A percentile compares a stretch with the other conserved stretches of the same genome.
phyloP scores from a whole-genome alignment of 2,888 invertebrate genomes.

The Oscheius sp. region DNA sequence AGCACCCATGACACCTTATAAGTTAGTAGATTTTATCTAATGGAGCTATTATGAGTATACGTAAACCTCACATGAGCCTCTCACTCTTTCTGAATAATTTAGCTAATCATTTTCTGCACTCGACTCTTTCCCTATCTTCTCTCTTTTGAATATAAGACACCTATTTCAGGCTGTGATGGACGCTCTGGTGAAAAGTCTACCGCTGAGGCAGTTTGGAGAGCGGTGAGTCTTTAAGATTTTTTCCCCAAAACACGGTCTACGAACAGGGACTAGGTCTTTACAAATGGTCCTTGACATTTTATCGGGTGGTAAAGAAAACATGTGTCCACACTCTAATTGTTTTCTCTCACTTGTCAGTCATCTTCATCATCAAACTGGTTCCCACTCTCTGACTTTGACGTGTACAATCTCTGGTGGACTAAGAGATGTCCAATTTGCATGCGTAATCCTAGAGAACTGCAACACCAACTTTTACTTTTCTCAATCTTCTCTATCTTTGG shows the following conservation, averaged over 20 bases:
- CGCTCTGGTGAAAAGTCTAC: slow-evolving; percentile 16
- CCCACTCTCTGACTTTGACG: background rate
- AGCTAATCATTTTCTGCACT: background rate
- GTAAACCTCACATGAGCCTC: background rate
- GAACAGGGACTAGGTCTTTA: too few relatives aligned
- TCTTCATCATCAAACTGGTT: background rate
- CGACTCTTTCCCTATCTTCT: slow-evolving; percentile 1
- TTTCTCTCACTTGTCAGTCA: background rate
- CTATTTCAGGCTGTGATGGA: slow-evolving; percentile 13
- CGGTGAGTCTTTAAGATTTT: slow-evolving; percentile 15
- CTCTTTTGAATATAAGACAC: background rate
- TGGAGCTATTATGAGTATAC: too few relatives aligned
- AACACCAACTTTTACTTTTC: too few relatives aligned
- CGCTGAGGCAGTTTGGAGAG: slow-evolving; percentile 18
- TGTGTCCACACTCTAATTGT: too few relatives aligned
- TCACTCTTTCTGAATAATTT: background rate
- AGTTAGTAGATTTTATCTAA: too few relatives aligned
- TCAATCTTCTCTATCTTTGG: too few relatives aligned
- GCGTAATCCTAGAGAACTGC: background rate
- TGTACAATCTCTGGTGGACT: slow-evolving; percentile 28
- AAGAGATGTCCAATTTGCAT: slow-evolving; percentile 28
- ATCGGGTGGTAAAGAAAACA: too few relatives aligned
- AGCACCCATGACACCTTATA: too few relatives aligned
- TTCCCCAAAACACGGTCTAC: too few relatives aligned
- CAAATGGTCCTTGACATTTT: too few relatives aligned